These are phyloP conservation scores for Mystacides longicornis DNA, from an alignment of 2,888 invertebrate species.

Conservation along the genomic window DNA sequence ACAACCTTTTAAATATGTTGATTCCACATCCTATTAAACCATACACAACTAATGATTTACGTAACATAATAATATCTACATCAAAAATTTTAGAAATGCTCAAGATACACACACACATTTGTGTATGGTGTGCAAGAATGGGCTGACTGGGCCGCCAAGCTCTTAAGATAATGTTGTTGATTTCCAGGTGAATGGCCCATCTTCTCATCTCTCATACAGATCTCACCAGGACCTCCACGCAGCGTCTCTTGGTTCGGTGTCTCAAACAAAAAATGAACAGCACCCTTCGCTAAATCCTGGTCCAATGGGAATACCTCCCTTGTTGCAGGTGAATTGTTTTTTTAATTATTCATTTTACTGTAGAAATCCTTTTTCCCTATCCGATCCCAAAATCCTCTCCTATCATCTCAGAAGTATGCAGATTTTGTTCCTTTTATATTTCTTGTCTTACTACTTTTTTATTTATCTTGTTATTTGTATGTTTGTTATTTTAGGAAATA, in stretches of 20 bases:
- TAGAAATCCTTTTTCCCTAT: too few species aligned
- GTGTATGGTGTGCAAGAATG: too few species aligned
- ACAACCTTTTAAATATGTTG: too few species aligned
- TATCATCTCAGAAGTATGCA: neutral
- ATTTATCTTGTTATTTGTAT: neutral
- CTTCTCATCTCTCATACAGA: conserved; percentile 34
- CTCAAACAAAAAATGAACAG: conserved; percentile 35
- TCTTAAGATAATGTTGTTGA: too few species aligned
- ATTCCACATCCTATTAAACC: too few species aligned
- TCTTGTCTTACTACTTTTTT: neutral
- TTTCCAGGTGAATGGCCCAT: conserved; percentile 44
- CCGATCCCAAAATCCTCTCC: too few species aligned
- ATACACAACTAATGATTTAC: too few species aligned
- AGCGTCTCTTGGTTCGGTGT: conserved; percentile 27
- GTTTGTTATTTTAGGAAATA: conserved; percentile 61
- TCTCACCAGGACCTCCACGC: conserved; percentile 28
- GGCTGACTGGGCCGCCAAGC: too few species aligned
- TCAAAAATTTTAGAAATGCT: too few species aligned
- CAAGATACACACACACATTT: too few species aligned
- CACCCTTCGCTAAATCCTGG: conserved; percentile 28
- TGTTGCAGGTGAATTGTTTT: conserved; percentile 62
- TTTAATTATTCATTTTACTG: too few species aligned
- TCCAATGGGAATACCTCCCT: conserved; percentile 48
- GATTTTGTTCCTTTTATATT: neutral
- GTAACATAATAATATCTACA: too few species aligned